Evolutionary conservation across 2,888 invertebrate species (phyloP).

Genomic region (Callosobruchus maculatus): DNA sequence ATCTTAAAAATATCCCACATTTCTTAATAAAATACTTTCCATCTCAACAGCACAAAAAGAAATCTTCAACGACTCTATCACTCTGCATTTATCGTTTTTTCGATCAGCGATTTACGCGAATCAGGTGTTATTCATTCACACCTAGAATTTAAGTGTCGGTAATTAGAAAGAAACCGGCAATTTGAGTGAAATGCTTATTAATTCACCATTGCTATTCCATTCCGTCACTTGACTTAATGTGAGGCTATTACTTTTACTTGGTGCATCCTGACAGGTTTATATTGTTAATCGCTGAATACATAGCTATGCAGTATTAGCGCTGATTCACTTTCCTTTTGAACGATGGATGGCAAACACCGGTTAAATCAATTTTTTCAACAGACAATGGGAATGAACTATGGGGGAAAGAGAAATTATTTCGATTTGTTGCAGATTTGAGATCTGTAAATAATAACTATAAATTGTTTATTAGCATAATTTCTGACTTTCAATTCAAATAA

Average conservation of each 20-base stretch:
- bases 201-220: neutral
- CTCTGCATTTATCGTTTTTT: too few species aligned
- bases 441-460: too few species aligned
- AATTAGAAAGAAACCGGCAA: neutral
- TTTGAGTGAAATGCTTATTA: neutral
- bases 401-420: too few species aligned
- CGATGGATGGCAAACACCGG: neutral
- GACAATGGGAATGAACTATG: neutral
- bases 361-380: neutral
- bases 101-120: too few species aligned
- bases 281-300: neutral
- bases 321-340: neutral
- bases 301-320: neutral
- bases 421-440: too few species aligned
- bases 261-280: neutral
- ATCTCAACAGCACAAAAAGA: too few species aligned
- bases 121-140: too few species aligned
- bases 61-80: too few species aligned
- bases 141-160: neutral
- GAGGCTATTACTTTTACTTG: neutral
- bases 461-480: too few species aligned
- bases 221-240: neutral
- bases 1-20: too few species aligned
- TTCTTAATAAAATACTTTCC: too few species aligned
- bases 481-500: too few species aligned